Base-by-base conservation (phyloP, 2,888 invertebrate species). In the Cheilosia scutellata region DNA sequence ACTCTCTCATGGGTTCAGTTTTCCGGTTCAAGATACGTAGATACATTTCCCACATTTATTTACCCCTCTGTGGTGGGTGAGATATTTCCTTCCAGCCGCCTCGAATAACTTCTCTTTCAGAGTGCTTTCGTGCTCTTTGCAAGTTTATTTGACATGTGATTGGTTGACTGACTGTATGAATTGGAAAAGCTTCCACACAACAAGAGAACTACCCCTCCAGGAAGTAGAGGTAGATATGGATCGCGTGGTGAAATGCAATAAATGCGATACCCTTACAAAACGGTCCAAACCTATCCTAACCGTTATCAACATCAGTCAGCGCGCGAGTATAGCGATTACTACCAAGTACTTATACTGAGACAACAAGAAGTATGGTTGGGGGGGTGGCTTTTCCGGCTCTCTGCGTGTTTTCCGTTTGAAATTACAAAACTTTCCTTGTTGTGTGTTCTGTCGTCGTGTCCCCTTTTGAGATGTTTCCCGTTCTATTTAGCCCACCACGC, bases 341-440 rank as follows among this genome's bases (percentile, higher is more conserved):
- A 13, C 40, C 37, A 16, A 49, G 7, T 31, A 72, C 53, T 53
- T 44, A 53, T 31, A 72, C 53, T 53, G 53, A 53, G 27, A 42
- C 33, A 47, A 9, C 42, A 53, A 42, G 29, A 4, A 16, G 13
- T 9, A 31, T 9, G 16, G 29, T 57, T 29, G 77, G 77, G 75
- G 77, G 77, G 75, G 63, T 63, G 57, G 47, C 57, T 82, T 68
- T 80, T 75, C 74, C 75, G 68, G 47, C 63, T 82, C 68, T 78
- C 72, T 82, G 25, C 29, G 11, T 72, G 20, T 31, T 71, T 63
- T 70, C 68, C 44, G 57, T 65, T 72, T 49, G 62, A 44, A 62
- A 72, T 63, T 40, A 60, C 5, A 57, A 82, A 82, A 76, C 65
- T 75, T 84, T 86, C 71, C 71, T 57, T 31, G 37, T 11, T 37